Evolutionary conservation across 2,888 invertebrate species (phyloP).

Genomic region (Sarcophaga rosellei): DNA sequence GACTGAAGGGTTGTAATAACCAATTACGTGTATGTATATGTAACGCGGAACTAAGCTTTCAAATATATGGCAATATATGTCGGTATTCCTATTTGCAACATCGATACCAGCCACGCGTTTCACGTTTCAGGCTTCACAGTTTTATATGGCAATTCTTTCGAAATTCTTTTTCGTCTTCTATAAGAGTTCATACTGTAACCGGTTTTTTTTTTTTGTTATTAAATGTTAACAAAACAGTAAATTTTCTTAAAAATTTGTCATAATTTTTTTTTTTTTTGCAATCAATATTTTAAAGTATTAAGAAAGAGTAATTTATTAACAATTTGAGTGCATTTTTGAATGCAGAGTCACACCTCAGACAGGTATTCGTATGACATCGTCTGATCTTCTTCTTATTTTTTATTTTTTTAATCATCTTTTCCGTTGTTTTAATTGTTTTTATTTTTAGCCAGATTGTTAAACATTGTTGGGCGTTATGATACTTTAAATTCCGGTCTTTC

Average conservation of each 20-base stretch:
- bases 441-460: not conserved
- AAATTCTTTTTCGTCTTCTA: no score
- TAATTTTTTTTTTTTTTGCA: not conserved
- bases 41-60: no score
- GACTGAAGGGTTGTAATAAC: no score
- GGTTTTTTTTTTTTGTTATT: not conserved
- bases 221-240: no score
- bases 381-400: not conserved
- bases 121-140: no score
- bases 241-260: no score
- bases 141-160: no score
- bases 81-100: no score
- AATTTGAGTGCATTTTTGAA: conserved; percentile 4
- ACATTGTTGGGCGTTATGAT: not conserved
- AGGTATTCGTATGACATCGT: not conserved
- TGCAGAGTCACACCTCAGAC: not conserved
- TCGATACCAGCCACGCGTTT: no score
- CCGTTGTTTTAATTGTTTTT: conserved; percentile 6
- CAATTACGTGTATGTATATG: no score
- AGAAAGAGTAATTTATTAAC: conserved; percentile 8
- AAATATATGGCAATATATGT: no score
- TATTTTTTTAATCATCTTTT: conserved; percentile 26
- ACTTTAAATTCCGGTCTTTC: conserved; percentile 34
- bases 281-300: not conserved
- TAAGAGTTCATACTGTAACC: no score